Evolutionary conservation across 2,113 vertebrate genomes (phyloP).

Genomic region (Salvelinus alpinus): DNA sequence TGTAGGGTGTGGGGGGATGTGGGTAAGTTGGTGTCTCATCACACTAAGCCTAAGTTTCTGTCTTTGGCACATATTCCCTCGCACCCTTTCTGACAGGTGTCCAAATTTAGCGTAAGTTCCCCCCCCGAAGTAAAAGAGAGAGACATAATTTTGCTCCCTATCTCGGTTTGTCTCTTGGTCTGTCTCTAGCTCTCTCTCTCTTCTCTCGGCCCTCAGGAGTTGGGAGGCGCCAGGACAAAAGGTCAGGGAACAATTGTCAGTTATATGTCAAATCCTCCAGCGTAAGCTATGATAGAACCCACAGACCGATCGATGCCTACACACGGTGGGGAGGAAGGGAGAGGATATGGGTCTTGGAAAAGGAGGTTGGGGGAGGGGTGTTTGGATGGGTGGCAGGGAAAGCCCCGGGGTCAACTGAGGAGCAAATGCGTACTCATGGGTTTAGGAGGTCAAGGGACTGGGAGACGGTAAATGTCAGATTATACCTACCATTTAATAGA

Average conservation of each 20-base stretch:
- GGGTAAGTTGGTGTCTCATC: neutral
- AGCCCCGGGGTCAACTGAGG: constrained; percentile 44
- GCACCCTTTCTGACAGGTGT: constrained; percentile 31
- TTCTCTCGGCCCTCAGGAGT: neutral
- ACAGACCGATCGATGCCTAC: constrained; percentile 51
- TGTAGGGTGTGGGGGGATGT: neutral
- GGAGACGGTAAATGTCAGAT: constrained; percentile 63
- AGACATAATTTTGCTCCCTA: constrained; percentile 20
- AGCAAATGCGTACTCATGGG: constrained; percentile 46
- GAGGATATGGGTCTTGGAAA: neutral
- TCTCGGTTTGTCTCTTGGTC: neutral
- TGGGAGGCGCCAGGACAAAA: constrained; percentile 49
- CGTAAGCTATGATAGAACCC: constrained; percentile 46
- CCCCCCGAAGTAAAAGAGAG: neutral
- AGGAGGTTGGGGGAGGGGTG: neutral
- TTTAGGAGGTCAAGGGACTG: constrained; percentile 40
- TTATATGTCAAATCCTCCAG: constrained; percentile 71
- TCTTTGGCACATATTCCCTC: constrained; percentile 15
- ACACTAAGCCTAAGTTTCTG: neutral
- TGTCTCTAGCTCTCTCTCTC: neutral
- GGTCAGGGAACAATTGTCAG: constrained; percentile 69
- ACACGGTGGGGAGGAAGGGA: neutral
- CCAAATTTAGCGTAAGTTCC: constrained; percentile 22
- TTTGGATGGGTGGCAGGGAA: neutral
- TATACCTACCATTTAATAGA: constrained; percentile 61